These are phyloP conservation scores for Pristionchus pacificus DNA, from an alignment of 1,140 invertebrate species.

Conservation along the genomic window DNA sequence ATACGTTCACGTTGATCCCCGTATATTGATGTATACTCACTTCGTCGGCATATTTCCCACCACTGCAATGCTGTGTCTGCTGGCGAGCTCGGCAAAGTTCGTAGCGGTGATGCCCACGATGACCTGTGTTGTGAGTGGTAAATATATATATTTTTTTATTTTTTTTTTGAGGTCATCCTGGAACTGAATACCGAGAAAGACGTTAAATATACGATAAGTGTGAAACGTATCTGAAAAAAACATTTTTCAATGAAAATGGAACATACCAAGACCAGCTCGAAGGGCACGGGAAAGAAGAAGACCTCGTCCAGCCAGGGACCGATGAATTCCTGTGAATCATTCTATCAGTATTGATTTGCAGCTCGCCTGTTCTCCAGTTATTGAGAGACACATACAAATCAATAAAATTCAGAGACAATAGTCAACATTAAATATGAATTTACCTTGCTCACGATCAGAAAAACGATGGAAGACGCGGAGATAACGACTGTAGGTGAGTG, in stretches of 20 bases:
- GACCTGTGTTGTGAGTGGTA: no score
- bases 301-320: conserved; percentile 46
- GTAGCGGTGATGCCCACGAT: conserved; percentile 56
- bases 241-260: background rate
- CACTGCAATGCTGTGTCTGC: conserved; percentile 43
- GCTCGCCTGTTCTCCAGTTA: no score
- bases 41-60: conserved; percentile 53
- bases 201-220: no score
- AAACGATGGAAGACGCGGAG: conserved; percentile 43
- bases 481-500: conserved; percentile 43
- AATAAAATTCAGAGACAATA: no score
- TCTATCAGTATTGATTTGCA: no score
- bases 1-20: no score
- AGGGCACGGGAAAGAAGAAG: conserved; percentile 52
- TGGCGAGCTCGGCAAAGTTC: conserved; percentile 51
- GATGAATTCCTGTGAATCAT: conserved; percentile 38
- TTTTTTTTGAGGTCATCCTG: no score
- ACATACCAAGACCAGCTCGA: conserved; percentile 47
- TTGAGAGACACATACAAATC: no score
- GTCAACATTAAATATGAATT: no score
- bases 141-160: no score
- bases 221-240: conserved; percentile 7
- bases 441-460: conserved; percentile 43
- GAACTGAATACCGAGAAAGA: no score
- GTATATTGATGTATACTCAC: no score